Conservation (phyloP, 2,888 invertebrate genomes). For the Mimas tiliae region DNA sequence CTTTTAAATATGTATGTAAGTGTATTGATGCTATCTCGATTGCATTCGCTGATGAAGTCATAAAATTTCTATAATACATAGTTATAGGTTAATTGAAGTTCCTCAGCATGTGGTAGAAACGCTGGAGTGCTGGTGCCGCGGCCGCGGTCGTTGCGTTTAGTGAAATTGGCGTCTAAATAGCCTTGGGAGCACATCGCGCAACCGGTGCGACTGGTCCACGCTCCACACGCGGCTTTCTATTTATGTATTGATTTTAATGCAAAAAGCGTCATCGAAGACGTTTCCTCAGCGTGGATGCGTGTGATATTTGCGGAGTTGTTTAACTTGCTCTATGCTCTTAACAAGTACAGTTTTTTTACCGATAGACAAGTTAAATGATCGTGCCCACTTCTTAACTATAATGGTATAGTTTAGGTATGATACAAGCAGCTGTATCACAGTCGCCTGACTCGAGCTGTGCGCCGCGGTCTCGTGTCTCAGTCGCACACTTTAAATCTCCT, state of each 20-base stretch:
- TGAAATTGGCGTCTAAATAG: slow-evolving; percentile 42
- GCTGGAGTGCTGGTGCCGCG: not conserved
- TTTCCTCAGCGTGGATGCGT: not conserved
- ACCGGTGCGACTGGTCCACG: slow-evolving; percentile 48
- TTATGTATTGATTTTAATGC: slow-evolving; percentile 46
- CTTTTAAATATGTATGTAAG: not conserved
- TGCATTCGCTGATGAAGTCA: slow-evolving; percentile 18
- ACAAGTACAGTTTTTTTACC: too few relatives aligned
- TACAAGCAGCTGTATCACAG: too few relatives aligned
- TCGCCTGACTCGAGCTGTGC: too few relatives aligned
- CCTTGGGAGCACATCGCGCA: slow-evolving; percentile 37
- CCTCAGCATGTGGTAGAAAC: slow-evolving; percentile 29
- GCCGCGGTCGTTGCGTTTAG: slow-evolving; percentile 28
- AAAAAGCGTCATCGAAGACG: slow-evolving; percentile 35
- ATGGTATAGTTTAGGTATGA: too few relatives aligned
- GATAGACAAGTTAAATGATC: too few relatives aligned
- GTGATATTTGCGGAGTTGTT: not conserved
- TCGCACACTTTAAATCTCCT: too few relatives aligned
- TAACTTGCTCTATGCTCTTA: not conserved
- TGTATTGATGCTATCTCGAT: not conserved
- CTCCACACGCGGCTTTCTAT: slow-evolving; percentile 50
- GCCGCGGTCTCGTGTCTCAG: too few relatives aligned
- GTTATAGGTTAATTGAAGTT: slow-evolving; percentile 29
- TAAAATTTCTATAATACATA: slow-evolving; percentile 20
- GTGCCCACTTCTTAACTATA: too few relatives aligned